Base-by-base conservation (phyloP, 2,888 invertebrate species). In the Acanthosepion pharaonis region DNA sequence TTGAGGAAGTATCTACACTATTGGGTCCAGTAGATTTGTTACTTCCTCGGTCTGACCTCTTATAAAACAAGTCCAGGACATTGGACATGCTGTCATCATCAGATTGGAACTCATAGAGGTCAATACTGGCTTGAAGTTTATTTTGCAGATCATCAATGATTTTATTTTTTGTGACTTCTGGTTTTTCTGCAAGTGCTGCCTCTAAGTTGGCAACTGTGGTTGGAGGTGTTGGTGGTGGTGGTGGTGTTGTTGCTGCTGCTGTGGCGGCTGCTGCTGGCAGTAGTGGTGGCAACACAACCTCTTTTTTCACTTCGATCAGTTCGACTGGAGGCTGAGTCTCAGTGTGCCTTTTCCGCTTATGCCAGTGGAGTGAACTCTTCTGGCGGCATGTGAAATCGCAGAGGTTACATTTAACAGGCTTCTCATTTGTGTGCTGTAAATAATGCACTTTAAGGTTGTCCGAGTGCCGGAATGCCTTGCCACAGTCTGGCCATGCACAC, bases 331-430 rank as follows among this genome's bases (percentile, higher is more conserved):
- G 18, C 20, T 25, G n/a, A 15, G 42, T 94, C 94, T 93, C 92
- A 28, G 95, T 94, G 94, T 96, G 96, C 18, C 96, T 95, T 91
- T 95, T 95, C 94, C 96, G 96, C 95, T 97, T 96, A 95, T 97
- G 97, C 96, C 96, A 97, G 94, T 96, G 96, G 33, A 97, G 96
- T 4, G 97, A 97, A 95, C 96, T 97, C 95, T 97, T 97, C 96
- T 97, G 97, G 94, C 97, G 96, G 95, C 97, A 97, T 42, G 96
- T 96, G 95, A 97, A 97, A 78, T 96, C 96, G 96, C 97, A 97
- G n/a, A 96, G 96, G 42, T 96, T 96, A 95, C 97, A 97, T 91
- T 96, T 96, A 92, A 97, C 95, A 49, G 97, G 97, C 95, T 97
- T 97, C 95, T 97, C 97, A 95, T 97, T 97, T 48, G 97, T 97